These are phyloP conservation scores for Scaptomyza pallida DNA, from an alignment of 1,140 invertebrate genomes.

Conservation along the genomic window DNA sequence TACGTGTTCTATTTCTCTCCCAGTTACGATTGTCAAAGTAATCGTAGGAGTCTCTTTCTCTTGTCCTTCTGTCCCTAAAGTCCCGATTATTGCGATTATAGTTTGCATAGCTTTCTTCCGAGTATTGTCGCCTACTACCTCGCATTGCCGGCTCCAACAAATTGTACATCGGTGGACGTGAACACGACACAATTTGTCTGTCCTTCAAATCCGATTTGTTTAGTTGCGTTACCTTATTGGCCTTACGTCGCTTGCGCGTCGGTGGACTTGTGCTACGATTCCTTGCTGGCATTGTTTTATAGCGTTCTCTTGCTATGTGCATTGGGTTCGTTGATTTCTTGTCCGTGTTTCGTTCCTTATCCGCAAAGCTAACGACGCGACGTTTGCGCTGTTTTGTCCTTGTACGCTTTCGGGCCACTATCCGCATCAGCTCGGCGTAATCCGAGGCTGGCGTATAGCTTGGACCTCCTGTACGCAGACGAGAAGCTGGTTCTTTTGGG, in stretches of 20 bases:
- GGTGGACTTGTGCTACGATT: neutral
- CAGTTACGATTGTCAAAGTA: neutral
- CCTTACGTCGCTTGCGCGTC: neutral
- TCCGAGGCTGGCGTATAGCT: conserved; percentile 31
- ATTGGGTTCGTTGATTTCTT: neutral
- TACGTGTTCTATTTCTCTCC: neutral
- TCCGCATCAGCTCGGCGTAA: conserved; percentile 49
- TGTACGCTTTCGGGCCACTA: conserved; percentile 30
- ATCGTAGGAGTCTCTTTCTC: too few relatives aligned
- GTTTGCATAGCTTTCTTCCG: neutral
- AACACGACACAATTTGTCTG: neutral
- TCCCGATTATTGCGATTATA: neutral
- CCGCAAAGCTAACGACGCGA: neutral
- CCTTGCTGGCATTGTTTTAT: neutral
- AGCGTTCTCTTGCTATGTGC: neutral
- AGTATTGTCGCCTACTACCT: neutral
- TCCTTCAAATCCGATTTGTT: too few relatives aligned
- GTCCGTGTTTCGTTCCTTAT: neutral
- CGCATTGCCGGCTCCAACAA: neutral
- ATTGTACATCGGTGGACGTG: neutral
- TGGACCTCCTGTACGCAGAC: neutral
- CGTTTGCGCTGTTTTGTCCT: neutral
- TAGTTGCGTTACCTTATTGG: neutral
- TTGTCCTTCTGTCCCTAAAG: neutral
- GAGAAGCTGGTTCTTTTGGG: neutral